Base-by-base conservation (phyloP, 1,140 invertebrate species). In the Octopus sinensis region DNA sequence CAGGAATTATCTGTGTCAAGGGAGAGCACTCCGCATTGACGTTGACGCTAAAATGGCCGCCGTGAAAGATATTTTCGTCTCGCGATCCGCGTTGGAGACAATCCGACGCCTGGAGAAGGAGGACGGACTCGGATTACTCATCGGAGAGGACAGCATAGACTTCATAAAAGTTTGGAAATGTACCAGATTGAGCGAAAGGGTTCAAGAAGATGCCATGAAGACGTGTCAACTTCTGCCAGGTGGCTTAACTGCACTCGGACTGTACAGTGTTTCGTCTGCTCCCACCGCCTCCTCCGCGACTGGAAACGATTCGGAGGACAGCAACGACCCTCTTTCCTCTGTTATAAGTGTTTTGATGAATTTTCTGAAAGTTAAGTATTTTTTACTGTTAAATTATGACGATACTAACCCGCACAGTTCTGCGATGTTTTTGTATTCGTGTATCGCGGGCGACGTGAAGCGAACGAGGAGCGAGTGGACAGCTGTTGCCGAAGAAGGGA, bases 131-230 rank as follows among this genome's bases (percentile, higher is more conserved):
- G 68, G 68, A 6, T 17, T 73, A 1, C 30, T 73, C 4, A 13
- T 73, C 6, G 68, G 68, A 73, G 68, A 73, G 6, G 68, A 73
- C 5, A 73, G 30, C 3, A 23, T 13, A 12, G 17, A 73, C 17
- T 73, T 13, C 4, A 73, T 73, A 23, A 73, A 13, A 1, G 68
- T 73, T 73, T 73, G 68, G 68, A n/a, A 5, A n/a, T 73, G 68
- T 73, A 73, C 68, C 17, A 13, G 68, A 73, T 73, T 23, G 13
- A 10, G 68, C 30, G 68, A 73, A 73, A 73, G 68, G 30, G 68
- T 73, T 73, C 68, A 73, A 73, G 68, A 12, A 73, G 68, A 73
- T 73, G 68, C 68, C 68, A 73, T 73, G 30, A 73, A 73, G 30
- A 23, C 30, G 17, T 6, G 30, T 73, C 17, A 73, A 6, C 7